Conservation (phyloP, 2,888 invertebrate species). For the Ectemnius cavifrons region DNA sequence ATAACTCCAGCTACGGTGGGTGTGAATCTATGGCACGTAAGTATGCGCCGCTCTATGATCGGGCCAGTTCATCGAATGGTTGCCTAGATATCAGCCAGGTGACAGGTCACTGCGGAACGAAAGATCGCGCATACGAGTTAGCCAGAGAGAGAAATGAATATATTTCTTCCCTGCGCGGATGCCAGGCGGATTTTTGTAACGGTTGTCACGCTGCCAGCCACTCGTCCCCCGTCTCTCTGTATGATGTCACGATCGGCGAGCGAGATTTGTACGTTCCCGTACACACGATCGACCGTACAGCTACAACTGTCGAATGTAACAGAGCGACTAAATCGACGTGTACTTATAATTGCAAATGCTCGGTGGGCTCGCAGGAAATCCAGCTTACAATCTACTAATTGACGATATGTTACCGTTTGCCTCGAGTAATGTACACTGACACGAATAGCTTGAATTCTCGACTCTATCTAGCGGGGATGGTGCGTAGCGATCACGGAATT, state of each 20-base stretch:
- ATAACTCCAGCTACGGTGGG: conserved; percentile 58
- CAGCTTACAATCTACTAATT: not conserved
- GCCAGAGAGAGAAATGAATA: no score
- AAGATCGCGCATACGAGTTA: no score
- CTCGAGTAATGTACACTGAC: not conserved
- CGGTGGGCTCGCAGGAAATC: not conserved
- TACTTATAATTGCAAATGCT: conserved; percentile 3
- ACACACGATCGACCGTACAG: conserved; percentile 7
- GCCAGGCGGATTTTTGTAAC: conserved; percentile 28
- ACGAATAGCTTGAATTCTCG: no score
- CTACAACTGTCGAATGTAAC: not conserved
- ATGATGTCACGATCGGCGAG: conserved; percentile 5
- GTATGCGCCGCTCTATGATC: not conserved
- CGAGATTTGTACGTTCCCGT: conserved; percentile 16
- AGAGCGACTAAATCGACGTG: not conserved
- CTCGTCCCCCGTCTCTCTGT: not conserved
- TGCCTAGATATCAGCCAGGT: not conserved
- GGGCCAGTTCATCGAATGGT: not conserved
- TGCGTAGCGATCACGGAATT: not conserved
- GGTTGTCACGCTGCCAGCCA: conserved; percentile 13
- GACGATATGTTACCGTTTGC: not conserved
- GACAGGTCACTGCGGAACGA: no score
- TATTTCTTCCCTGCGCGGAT: conserved; percentile 20
- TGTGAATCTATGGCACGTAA: conserved; percentile 57
- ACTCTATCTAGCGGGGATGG: not conserved